Evolutionary conservation across 1,140 invertebrate genomes (phyloP).

Genomic region (Ditylenchus dipsaci): DNA sequence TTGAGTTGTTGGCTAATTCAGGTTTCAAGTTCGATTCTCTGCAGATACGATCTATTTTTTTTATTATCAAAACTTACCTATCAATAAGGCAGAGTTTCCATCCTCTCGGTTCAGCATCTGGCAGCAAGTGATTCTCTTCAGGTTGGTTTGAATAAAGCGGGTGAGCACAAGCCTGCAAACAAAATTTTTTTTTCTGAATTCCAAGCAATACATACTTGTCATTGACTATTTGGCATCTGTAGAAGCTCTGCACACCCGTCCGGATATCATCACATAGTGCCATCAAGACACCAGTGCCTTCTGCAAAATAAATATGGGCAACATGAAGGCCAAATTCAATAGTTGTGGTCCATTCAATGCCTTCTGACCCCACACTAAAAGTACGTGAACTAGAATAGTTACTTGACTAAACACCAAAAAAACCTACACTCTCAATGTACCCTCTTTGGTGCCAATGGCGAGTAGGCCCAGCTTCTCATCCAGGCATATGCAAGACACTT

Average conservation of each 20-base stretch:
- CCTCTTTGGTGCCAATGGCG: conserved; percentile 36
- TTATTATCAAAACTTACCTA: conserved; percentile 22
- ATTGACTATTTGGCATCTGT: conserved; percentile 15
- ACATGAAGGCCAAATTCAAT: conserved; percentile 22
- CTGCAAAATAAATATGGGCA: conserved; percentile 20
- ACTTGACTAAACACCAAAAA: not conserved
- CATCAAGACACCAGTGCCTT: conserved; percentile 10
- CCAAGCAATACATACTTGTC: not conserved
- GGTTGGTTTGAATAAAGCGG: conserved; percentile 4
- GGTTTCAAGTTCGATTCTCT: too few relatives aligned
- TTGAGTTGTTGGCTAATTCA: too few relatives aligned
- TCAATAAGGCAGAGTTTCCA: conserved; percentile 21
- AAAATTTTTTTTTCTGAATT: too few relatives aligned
- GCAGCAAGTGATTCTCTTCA: conserved; percentile 23
- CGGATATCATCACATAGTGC: conserved; percentile 11
- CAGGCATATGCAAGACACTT: conserved; percentile 23
- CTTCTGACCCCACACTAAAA: conserved; percentile 16
- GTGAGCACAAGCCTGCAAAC: conserved; percentile 1
- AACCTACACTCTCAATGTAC: conserved; percentile 25
- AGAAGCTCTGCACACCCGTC: conserved; percentile 6
- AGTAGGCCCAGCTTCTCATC: conserved; percentile 22
- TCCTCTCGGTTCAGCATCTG: conserved; percentile 11
- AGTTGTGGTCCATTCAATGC: not conserved
- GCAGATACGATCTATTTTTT: too few relatives aligned
- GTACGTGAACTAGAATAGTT: not conserved